Conservation (phyloP, 2,113 vertebrate genomes). For the Pluvianellus socialis region DNA sequence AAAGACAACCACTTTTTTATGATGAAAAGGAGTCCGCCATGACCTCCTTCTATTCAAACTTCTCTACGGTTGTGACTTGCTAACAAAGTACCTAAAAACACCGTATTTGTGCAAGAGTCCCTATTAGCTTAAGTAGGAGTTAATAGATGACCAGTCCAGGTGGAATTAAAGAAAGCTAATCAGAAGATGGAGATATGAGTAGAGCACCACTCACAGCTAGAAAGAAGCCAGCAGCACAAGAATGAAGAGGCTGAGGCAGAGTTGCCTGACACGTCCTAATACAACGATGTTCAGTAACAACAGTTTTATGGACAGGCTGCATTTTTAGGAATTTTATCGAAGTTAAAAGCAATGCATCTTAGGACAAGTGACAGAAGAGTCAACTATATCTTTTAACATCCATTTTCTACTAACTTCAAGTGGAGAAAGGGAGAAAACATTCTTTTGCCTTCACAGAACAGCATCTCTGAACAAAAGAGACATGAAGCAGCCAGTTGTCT, state of each 20-base stretch:
- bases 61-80: neutral
- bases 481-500: neutral
- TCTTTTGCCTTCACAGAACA: neutral
- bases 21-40: neutral
- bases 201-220: neutral
- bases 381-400: neutral
- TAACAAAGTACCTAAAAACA: neutral
- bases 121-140: neutral
- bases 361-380: neutral
- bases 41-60: neutral
- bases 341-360: neutral
- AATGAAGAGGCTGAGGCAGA: neutral
- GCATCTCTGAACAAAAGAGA: neutral
- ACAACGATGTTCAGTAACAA: neutral
- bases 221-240: neutral
- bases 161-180: neutral
- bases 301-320: neutral
- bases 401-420: neutral
- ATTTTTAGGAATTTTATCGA: neutral
- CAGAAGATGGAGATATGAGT: neutral
- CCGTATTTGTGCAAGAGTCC: neutral
- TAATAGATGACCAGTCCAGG: neutral
- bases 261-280: neutral
- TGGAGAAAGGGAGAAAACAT: neutral
- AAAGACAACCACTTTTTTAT: slow-evolving; percentile 34